Percentiles rank a stretch among this genome's conserved stretches.
phyloP scores from a whole-genome alignment of 1,140 invertebrate genomes.

The Asobara japonica region DNA sequence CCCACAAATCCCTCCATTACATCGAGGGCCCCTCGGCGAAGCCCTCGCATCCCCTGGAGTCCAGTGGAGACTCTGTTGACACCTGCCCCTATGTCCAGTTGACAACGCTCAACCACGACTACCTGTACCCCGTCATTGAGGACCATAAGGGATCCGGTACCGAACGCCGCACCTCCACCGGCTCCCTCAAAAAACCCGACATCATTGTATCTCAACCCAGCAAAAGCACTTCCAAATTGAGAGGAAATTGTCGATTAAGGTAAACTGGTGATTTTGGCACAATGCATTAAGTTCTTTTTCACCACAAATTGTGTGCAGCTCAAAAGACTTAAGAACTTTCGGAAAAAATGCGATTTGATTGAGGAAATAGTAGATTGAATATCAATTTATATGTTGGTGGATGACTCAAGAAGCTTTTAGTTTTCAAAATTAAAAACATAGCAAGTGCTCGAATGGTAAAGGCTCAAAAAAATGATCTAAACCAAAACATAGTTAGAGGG shows the following conservation, averaged over 20 bases:
- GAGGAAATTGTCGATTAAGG: slow-evolving; percentile 54
- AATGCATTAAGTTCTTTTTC: too few species aligned
- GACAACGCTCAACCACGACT: slow-evolving; percentile 80
- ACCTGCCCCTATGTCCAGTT: slow-evolving; percentile 89
- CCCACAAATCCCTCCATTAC: slow-evolving; percentile 57
- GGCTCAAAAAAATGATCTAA: too few species aligned
- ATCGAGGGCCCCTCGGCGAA: slow-evolving; percentile 49
- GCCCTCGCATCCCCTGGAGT: slow-evolving; percentile 52
- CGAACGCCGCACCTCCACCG: slow-evolving; percentile 68
- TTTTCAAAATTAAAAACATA: too few species aligned
- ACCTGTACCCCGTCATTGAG: slow-evolving; percentile 82
- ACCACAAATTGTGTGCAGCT: too few species aligned
- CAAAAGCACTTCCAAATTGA: slow-evolving; percentile 49
- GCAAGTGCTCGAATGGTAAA: too few species aligned
- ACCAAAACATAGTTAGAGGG: too few species aligned
- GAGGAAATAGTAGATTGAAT: too few species aligned
- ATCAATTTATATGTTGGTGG: too few species aligned
- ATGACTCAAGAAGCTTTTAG: too few species aligned
- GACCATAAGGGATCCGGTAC: slow-evolving; percentile 66
- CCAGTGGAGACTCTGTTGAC: slow-evolving; percentile 64
- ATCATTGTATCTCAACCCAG: slow-evolving; percentile 65
- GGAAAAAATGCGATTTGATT: too few species aligned
- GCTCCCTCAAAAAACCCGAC: slow-evolving; percentile 72
- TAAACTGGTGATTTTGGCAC: too few species aligned
- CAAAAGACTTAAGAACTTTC: too few species aligned